A percentile compares a stretch with the other conserved stretches of the same genome.
Conservation (phyloP, 2,888 invertebrate species). For the Ceriagrion tenellum region DNA sequence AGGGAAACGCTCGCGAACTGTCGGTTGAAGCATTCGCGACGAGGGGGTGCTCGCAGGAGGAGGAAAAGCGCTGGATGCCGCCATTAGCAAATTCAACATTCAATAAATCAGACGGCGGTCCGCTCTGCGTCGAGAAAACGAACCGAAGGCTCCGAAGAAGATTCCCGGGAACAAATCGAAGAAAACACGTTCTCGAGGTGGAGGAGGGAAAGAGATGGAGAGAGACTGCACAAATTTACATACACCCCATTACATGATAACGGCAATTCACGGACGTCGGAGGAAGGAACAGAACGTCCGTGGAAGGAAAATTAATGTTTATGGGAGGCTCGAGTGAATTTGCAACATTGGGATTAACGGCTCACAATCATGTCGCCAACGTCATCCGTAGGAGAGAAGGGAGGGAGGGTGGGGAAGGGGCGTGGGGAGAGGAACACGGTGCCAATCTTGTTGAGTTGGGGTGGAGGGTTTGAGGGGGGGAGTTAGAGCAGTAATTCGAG, state of each 20-base stretch:
- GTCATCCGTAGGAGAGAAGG: background rate
- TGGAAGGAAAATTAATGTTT: background rate
- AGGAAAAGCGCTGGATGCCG: background rate
- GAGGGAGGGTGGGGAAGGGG: background rate
- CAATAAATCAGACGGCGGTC: background rate
- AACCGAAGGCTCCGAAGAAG: background rate
- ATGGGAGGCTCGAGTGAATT: background rate
- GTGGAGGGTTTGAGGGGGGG: background rate
- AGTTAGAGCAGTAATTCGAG: background rate
- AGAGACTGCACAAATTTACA: background rate
- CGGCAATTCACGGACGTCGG: slow-evolving; percentile 3
- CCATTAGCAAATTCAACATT: background rate
- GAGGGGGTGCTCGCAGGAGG: background rate
- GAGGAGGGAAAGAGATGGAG: background rate
- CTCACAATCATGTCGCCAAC: background rate
- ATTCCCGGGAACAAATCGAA: slow-evolving; percentile 7
- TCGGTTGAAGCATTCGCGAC: background rate
- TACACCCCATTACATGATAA: background rate
- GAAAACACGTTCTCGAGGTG: background rate
- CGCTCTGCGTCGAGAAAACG: background rate
- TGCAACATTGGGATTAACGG: slow-evolving; percentile 11
- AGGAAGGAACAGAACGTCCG: background rate
- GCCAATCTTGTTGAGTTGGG: background rate
- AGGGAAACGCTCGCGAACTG: background rate
- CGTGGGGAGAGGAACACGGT: background rate